Conservation (phyloP, 2,797 vertebrate species). For the Pangasius djambal region DNA sequence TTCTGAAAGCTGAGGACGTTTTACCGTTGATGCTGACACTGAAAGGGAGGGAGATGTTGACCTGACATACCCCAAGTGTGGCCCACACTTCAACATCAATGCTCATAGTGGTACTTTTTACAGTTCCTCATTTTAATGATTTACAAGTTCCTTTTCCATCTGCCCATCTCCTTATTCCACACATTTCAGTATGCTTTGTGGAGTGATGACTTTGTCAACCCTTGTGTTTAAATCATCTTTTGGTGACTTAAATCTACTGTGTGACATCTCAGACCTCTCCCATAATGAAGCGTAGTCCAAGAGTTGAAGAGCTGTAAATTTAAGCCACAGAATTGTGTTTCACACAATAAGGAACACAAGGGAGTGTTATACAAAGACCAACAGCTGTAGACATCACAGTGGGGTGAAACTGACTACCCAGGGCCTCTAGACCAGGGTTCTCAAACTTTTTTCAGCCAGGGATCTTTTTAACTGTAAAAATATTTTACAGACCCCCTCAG, state of each 20-base stretch:
- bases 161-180: conserved; percentile 27
- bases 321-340: conserved; percentile 26
- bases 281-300: conserved; percentile 38
- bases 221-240: conserved; percentile 28
- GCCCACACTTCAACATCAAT: conserved; percentile 25
- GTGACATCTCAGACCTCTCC: conserved; percentile 14
- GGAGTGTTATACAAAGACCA: background rate
- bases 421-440: background rate
- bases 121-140: conserved; percentile 39
- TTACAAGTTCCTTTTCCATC: conserved; percentile 26
- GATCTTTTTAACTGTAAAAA: background rate
- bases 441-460: background rate
- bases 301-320: conserved; percentile 41
- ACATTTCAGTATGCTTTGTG: conserved; percentile 16
- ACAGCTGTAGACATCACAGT: background rate
- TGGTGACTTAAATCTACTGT: conserved; percentile 31
- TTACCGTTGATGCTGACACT: conserved; percentile 46
- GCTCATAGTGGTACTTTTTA: conserved; percentile 35
- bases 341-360: conserved; percentile 28
- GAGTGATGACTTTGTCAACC: conserved; percentile 15
- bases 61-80: conserved; percentile 32
- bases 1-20: conserved; percentile 60
- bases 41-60: conserved; percentile 38
- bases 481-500: background rate
- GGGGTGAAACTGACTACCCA: background rate